These are phyloP conservation scores for Scomber colias DNA, from an alignment of 2,113 vertebrate species.

Conservation along the genomic window DNA sequence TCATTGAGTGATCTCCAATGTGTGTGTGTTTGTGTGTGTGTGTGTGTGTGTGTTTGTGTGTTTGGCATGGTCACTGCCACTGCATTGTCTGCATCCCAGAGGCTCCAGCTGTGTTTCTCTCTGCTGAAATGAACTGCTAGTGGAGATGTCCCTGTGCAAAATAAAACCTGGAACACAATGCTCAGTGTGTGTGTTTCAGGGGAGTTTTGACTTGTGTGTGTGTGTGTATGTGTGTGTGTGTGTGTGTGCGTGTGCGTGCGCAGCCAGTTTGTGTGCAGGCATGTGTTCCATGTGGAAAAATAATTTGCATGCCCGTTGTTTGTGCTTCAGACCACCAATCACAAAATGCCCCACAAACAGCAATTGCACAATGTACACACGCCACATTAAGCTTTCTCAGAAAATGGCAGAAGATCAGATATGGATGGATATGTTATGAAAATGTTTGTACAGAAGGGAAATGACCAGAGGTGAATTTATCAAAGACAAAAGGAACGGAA, in stretches of 20 bases:
- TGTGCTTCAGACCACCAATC: conserved; percentile 38
- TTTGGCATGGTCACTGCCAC: conserved; percentile 38
- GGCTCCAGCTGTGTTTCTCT: conserved; percentile 63
- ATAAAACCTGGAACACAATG: conserved; percentile 69
- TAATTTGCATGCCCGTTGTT: conserved; percentile 39
- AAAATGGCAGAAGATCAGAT: conserved; percentile 58
- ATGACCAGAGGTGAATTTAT: conserved; percentile 15
- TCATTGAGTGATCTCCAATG: conserved; percentile 18
- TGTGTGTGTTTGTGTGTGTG: conserved; percentile 1
- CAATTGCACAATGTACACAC: conserved; percentile 40
- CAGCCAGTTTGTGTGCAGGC: conserved; percentile 7
- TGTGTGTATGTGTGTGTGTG: conserved; percentile 21
- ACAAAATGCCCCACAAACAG: conserved; percentile 39
- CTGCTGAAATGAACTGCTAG: conserved; percentile 58
- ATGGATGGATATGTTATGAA: conserved; percentile 32
- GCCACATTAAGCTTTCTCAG: background rate
- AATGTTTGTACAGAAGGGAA: conserved; percentile 41
- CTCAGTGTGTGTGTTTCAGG: conserved; percentile 26
- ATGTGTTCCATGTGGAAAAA: conserved; percentile 41
- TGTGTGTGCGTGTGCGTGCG: background rate
- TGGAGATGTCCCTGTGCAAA: conserved; percentile 58
- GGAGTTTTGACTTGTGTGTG: background rate
- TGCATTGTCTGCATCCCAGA: conserved; percentile 41
- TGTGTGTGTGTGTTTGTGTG: conserved; percentile 14
- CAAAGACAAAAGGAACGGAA: conserved; percentile 20